Evolutionary conservation across 2,113 vertebrate genomes (phyloP).

Genomic region (Ptilorrhoa leucosticta): DNA sequence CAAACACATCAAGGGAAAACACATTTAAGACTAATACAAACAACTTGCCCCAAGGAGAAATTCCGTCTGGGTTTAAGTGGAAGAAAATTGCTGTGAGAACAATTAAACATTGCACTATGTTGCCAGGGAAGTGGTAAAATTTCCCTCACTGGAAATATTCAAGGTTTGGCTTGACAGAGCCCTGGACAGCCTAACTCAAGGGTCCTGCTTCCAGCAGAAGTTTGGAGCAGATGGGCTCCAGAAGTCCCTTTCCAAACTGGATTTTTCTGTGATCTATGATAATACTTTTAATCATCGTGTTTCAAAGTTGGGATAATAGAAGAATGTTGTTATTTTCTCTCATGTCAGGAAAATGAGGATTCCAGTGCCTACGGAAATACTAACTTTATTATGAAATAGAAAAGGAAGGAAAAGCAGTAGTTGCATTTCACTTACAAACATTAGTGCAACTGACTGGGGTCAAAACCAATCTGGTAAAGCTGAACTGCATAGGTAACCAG

Average conservation of each 20-base stretch:
- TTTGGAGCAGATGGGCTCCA: conserved; percentile 21
- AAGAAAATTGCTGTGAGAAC: not conserved
- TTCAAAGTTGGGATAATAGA: not conserved
- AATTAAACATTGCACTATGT: not conserved
- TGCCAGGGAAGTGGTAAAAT: not conserved
- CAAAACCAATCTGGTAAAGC: not conserved
- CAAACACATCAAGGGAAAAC: not conserved
- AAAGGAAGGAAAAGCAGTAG: conserved; percentile 19
- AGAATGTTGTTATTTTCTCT: conserved; percentile 16
- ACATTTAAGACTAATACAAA: not conserved
- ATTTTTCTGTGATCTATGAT: not conserved
- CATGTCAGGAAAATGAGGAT: conserved; percentile 19
- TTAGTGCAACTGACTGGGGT: not conserved
- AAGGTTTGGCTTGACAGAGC: not conserved
- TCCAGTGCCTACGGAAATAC: not conserved
- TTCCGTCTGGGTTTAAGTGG: not conserved
- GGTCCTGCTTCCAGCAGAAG: not conserved
- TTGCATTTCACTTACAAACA: not conserved
- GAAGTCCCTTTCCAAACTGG: not conserved
- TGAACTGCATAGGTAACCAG: not conserved
- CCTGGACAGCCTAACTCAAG: not conserved
- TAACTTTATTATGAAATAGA: not conserved
- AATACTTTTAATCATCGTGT: not conserved
- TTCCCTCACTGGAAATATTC: not conserved
- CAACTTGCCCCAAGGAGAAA: not conserved